Evolutionary conservation across 30 jellyfish, hydroid and myxozoan species (phyloP).

Genomic region (Pelagia noctiluca): DNA sequence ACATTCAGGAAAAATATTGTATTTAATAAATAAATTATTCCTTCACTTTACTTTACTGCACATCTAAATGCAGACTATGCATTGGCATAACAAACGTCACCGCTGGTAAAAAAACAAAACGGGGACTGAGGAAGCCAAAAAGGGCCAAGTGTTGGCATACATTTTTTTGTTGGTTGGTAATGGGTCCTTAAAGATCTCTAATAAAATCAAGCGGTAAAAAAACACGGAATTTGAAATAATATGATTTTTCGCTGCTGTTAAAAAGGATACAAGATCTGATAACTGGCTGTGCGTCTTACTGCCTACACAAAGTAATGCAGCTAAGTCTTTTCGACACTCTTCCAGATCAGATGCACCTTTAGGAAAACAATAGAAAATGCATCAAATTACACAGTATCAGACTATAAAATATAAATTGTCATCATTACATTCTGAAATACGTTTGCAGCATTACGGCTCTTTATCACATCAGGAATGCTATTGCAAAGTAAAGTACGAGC

Average conservation of each 20-base stretch:
- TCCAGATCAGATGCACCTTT: conserved; percentile 78
- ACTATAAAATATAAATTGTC: not conserved
- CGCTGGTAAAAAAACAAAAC: not conserved
- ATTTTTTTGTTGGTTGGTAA: too few relatives aligned
- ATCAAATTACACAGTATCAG: not conserved
- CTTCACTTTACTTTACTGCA: too few relatives aligned
- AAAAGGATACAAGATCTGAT: conserved; percentile 72
- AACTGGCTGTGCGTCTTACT: conserved; percentile 90
- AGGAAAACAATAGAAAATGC: not conserved
- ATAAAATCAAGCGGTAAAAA: too few relatives aligned
- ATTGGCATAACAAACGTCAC: not conserved
- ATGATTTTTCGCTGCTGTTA: not conserved
- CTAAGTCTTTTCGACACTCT: conserved; percentile 75
- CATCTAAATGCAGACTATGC: too few relatives aligned
- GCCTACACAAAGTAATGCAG: conserved; percentile 79
- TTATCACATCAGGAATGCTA: too few relatives aligned
- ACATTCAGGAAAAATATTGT: conserved; percentile 5
- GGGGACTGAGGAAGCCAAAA: not conserved
- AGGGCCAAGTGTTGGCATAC: not conserved
- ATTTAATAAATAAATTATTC: too few relatives aligned
- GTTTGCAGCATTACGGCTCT: too few relatives aligned
- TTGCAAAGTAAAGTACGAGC: too few relatives aligned
- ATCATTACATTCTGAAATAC: too few relatives aligned
- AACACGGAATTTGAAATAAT: not conserved
- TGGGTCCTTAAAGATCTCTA: too few relatives aligned